A percentile compares a stretch with the other conserved stretches of the same genome.
Evolutionary conservation across 2,888 invertebrate species (phyloP).

Genomic region (Lathronympha strigana): DNA sequence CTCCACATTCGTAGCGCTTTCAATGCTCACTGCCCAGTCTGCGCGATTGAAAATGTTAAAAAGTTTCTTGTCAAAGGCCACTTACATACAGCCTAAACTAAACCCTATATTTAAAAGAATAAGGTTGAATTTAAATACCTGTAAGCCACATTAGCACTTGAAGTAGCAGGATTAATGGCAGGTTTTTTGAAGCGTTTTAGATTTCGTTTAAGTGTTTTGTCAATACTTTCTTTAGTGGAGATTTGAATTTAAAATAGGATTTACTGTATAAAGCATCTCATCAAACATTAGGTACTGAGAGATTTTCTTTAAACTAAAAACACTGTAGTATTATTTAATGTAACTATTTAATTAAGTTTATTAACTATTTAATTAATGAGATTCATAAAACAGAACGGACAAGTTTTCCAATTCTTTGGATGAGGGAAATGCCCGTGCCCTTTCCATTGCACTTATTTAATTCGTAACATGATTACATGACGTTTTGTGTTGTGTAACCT

Average conservation of each 20-base stretch:
- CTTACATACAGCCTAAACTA: not conserved
- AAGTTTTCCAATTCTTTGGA: no score
- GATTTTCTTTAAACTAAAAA: no score
- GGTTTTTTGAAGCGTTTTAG: conserved; percentile 37
- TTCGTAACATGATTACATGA: no score
- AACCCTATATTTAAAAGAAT: not conserved
- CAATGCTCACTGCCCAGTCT: conserved; percentile 31
- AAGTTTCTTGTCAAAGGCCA: conserved; percentile 43
- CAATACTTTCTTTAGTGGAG: conserved; percentile 36
- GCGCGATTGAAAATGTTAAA: conserved; percentile 40
- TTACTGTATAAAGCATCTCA: not conserved
- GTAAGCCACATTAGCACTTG: conserved; percentile 28
- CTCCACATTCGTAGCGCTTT: conserved; percentile 17
- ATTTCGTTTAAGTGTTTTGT: conserved; percentile 35
- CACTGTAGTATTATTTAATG: no score
- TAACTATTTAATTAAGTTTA: no score
- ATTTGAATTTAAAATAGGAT: conserved; percentile 30
- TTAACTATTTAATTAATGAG: no score
- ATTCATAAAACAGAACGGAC: no score
- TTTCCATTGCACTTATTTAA: no score
- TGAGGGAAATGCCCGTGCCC: no score
- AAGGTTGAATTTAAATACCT: conserved; percentile 6
- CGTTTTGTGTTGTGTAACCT: no score
- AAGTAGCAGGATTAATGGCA: conserved; percentile 35
- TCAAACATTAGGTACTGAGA: not conserved